phyloP scores from a whole-genome alignment of 1,140 invertebrate species.

The Anoplolepis gracilipes region DNA sequence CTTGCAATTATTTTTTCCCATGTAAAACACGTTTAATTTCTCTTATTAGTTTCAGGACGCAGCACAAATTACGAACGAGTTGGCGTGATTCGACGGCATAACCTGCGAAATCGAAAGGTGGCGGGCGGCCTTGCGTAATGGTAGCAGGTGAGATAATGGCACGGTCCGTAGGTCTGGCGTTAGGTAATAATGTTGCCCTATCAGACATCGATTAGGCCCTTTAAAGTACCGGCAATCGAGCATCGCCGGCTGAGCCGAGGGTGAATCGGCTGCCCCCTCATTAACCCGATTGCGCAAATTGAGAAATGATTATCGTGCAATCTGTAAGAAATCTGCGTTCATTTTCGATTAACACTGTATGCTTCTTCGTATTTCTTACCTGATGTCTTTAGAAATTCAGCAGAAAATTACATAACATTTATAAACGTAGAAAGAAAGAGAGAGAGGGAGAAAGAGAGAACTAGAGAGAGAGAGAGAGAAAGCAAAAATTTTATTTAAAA shows the following conservation, averaged over 20 bases:
- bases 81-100: conserved; percentile 82
- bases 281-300: conserved; percentile 81
- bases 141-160: conserved; percentile 79
- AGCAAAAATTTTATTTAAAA: background rate
- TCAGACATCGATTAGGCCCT: conserved; percentile 83
- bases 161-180: conserved; percentile 76
- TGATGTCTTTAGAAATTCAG: background rate
- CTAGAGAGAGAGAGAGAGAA: too few relatives aligned
- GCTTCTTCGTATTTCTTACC: conserved; percentile 7
- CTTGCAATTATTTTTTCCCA: conserved; percentile 35
- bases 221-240: conserved; percentile 80
- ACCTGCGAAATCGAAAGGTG: conserved; percentile 78
- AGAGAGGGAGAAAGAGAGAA: too few relatives aligned
- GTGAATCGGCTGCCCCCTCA: conserved; percentile 70
- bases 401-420: background rate
- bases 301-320: conserved; percentile 75
- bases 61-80: conserved; percentile 48
- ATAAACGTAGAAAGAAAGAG: background rate
- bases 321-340: conserved; percentile 29
- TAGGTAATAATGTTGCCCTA: conserved; percentile 82
- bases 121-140: conserved; percentile 75
- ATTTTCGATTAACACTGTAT: conserved; percentile 26
- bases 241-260: conserved; percentile 68
- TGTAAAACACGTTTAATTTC: conserved; percentile 65
- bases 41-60: conserved; percentile 60